phyloP scores from a whole-genome alignment of 1,140 invertebrate genomes.

The Pseudomyrmex concolor region DNA sequence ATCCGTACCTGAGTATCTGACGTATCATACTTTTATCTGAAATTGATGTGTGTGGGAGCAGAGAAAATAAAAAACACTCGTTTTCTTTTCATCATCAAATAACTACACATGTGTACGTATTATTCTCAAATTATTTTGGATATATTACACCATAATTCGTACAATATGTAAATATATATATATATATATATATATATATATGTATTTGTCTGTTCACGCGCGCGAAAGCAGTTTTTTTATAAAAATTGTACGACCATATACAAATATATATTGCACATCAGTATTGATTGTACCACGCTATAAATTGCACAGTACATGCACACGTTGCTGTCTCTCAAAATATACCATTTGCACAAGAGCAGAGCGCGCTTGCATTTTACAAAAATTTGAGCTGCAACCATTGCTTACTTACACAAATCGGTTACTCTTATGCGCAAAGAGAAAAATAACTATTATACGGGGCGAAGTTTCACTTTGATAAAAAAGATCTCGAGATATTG shows the following conservation, averaged over 20 bases:
- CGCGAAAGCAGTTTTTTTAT: constrained; percentile 73
- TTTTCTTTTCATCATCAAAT: constrained; percentile 60
- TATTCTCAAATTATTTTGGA: constrained; percentile 18
- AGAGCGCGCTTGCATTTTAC: constrained; percentile 46
- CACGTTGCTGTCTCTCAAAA: constrained; percentile 40
- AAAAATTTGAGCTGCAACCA: constrained; percentile 49
- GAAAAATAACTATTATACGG: background rate
- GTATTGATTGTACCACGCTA: constrained; percentile 66
- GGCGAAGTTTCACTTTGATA: background rate
- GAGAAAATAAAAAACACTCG: constrained; percentile 67
- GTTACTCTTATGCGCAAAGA: constrained; percentile 42
- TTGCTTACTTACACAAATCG: constrained; percentile 37
- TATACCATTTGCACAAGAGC: constrained; percentile 65
- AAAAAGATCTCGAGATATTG: constrained; percentile 12
- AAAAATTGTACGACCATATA: constrained; percentile 77
- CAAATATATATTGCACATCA: constrained; percentile 76
- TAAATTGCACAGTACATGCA: constrained; percentile 41
- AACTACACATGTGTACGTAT: constrained; percentile 66
- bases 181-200: constrained; percentile 75
- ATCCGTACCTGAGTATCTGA: constrained; percentile 69
- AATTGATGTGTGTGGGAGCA: constrained; percentile 58
- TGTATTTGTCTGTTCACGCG: constrained; percentile 70
- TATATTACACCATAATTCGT: constrained; percentile 73
- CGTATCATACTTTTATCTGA: constrained; percentile 66
- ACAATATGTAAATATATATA: constrained; percentile 76